Evolutionary conservation across 2,888 invertebrate genomes (phyloP).

Genomic region (Cerastoderma edule): DNA sequence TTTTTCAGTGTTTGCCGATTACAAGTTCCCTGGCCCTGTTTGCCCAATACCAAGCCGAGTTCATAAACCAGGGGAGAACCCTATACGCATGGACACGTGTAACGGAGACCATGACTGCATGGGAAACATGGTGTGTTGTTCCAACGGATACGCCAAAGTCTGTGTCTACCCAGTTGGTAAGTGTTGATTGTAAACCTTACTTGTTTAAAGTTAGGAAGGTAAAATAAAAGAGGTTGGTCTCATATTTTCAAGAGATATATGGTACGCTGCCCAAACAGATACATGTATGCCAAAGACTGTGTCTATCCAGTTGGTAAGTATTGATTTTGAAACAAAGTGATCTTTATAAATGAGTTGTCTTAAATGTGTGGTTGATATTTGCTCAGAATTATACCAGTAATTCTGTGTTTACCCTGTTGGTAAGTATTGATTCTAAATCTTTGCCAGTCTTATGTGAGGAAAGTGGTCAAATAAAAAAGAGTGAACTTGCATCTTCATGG

Average conservation of each 20-base stretch:
- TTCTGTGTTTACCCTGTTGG: no score
- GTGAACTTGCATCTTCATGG: constrained; percentile 10
- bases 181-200: no score
- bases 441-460: no score
- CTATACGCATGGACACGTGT: constrained; percentile 19
- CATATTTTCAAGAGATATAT: constrained; percentile 3
- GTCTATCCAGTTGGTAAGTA: constrained; percentile 33
- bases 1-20: constrained; percentile 32
- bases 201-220: no score
- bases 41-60: constrained; percentile 41
- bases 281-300: constrained; percentile 29
- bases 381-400: no score
- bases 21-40: constrained; percentile 27
- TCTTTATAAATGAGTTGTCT: no score
- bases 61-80: no score
- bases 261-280: constrained; percentile 42
- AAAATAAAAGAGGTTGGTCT: no score
- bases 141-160: constrained; percentile 22
- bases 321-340: no score
- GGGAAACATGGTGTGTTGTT: constrained; percentile 39
- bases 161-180: constrained; percentile 36
- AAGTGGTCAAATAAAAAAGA: no score
- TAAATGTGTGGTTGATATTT: no score
- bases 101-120: constrained; percentile 26
- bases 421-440: no score